A percentile compares a stretch with the other conserved stretches of the same genome.
Evolutionary conservation across 2,888 invertebrate species (phyloP).

Genomic region (Asteroscopus sphinx): DNA sequence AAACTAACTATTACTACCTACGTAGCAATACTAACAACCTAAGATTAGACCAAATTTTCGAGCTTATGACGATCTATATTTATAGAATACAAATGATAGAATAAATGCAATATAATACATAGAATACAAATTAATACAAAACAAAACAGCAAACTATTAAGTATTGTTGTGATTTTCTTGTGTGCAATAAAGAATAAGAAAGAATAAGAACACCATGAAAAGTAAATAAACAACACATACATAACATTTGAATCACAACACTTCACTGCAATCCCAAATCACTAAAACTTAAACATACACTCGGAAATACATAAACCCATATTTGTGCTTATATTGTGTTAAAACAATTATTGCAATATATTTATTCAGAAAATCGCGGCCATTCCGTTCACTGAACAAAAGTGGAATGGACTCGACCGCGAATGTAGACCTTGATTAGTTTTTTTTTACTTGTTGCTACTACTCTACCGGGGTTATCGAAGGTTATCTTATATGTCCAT

Average conservation of each 20-base stretch:
- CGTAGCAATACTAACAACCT: too few relatives aligned
- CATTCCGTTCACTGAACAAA: conserved; percentile 54
- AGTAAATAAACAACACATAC: conserved; percentile 28
- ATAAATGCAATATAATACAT: too few relatives aligned
- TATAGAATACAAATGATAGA: too few relatives aligned
- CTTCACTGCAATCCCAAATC: conserved; percentile 46
- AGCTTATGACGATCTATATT: too few relatives aligned
- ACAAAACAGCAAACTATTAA: too few relatives aligned
- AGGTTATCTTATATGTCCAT: conserved; percentile 62
- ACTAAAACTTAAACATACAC: conserved; percentile 17
- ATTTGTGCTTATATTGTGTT: not conserved
- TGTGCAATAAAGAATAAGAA: too few relatives aligned
- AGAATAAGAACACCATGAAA: not conserved
- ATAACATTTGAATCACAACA: conserved; percentile 22
- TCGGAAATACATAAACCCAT: conserved; percentile 10
- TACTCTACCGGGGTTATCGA: conserved; percentile 60
- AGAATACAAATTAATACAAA: too few relatives aligned
- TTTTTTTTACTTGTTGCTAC: conserved; percentile 53
- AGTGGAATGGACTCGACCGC: conserved; percentile 56
- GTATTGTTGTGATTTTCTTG: too few relatives aligned
- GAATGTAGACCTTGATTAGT: conserved; percentile 60
- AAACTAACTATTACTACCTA: too few relatives aligned
- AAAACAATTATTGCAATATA: conserved; percentile 8
- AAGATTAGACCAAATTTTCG: too few relatives aligned
- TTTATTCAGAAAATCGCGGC: conserved; percentile 36